Base-by-base conservation (phyloP, 92 coral and sea anemone genomes). In the Phenganax marumi region DNA sequence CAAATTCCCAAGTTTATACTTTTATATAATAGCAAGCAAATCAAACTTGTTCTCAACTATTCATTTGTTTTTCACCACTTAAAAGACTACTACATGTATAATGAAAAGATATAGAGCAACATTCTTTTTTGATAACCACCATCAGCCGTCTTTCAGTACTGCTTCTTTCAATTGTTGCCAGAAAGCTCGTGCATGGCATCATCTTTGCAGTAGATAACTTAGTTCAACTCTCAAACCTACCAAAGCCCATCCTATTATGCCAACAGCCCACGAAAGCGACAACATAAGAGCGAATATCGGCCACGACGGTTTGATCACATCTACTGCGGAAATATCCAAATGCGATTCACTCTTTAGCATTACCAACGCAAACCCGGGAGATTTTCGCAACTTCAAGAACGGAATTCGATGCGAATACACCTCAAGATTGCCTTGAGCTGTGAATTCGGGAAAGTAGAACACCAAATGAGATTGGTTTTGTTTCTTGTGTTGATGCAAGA, bases 291-390 rank as follows among this genome's bases (percentile, higher is more conserved):
- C 83, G 50, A 78, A 78, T 4, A 78, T 78, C 49, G 72, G 83
- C 83, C 83, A 78, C 8, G 83, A 78, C n/a, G 83, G 83, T 3
- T 17, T 12, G 10, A 78, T 61, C 0, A 78, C 25, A 19, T 78
- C 83, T 14, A 24, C 7, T n/a, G 73, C 73, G 22, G 72, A 39
- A 10, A 78, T 50, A 61, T 78, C 11, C 83, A 78, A 63, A 60
- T 78, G 83, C 12, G 83, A 78, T 17, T 78, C 83, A 24, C 83
- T 78, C 17, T 48, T 62, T 46, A 78, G 19, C 83, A 78, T 78
- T 6, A 78, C 73, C 21, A 78, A 18, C 9, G 83, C 83, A 23
- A 78, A 43, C 58, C 83, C 83, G 52, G 83, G 83, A 1, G 83
- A 78, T 13, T 63, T 78, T 8, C 83, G 72, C 9, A 78, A 46